Evolutionary conservation across 92 coral and sea anemone genomes (phyloP).

Genomic region (Phymanthus crucifer): DNA sequence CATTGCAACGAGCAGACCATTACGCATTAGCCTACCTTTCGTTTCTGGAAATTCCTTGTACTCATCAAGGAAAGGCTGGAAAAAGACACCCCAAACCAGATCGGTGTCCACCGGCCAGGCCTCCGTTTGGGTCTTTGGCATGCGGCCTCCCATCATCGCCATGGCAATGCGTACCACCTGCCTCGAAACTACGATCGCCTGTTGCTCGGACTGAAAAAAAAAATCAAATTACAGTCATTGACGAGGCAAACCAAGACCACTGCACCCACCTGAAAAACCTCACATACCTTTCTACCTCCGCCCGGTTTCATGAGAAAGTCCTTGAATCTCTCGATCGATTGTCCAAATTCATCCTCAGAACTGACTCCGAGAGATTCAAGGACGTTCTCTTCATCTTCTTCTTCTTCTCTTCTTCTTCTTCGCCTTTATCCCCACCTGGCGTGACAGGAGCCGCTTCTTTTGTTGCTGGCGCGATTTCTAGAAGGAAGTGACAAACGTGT

Average conservation of each 20-base stretch:
- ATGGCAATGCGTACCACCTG: not conserved
- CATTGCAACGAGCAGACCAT: not conserved
- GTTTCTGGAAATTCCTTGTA: not conserved
- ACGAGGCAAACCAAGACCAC: not conserved
- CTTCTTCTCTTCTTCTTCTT: not conserved
- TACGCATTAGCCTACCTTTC: not conserved
- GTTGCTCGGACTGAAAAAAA: not conserved
- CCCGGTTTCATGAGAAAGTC: not conserved
- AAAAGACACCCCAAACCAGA: not conserved
- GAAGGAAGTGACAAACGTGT: not conserved
- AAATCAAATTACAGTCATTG: not conserved
- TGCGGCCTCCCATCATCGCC: not conserved
- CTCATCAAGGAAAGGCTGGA: not conserved
- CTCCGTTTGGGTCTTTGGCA: not conserved
- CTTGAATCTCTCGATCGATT: not conserved
- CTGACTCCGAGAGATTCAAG: not conserved
- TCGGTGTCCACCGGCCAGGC: not conserved
- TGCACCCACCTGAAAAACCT: not conserved
- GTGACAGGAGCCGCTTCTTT: no score
- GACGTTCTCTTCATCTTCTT: not conserved
- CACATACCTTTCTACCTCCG: not conserved
- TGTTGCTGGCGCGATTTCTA: not conserved
- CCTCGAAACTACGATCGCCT: not conserved
- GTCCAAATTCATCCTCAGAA: not conserved
- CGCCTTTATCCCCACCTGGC: not conserved